Base-by-base conservation (phyloP, 2,797 vertebrate species). In the Chloroceryle amazona region DNA sequence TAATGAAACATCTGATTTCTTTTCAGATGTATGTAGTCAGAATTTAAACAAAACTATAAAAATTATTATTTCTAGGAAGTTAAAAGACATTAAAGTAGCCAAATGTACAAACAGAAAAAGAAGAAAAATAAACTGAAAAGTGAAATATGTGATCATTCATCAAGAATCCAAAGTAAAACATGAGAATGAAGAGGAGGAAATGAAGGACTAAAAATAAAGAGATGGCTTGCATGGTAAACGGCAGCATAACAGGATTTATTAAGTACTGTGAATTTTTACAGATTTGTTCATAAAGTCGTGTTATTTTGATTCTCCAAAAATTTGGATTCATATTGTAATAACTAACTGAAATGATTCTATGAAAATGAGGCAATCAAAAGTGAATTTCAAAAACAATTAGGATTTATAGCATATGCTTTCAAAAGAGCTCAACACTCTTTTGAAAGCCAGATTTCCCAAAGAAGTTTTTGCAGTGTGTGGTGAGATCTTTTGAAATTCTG, bases 71-170 rank as follows among this genome's bases (percentile, higher is more conserved):
- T 94, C 85, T 94, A 70, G 82, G 85, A 96, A 95, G 85, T 92
- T 87, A 76, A 71, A 87, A 87, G 86, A 72, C 83, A 72, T 85
- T 84, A n/a, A 94, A 90, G 52, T 97, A 95, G 85, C 85, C 93
- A 97, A 95, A 94, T 93, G 87, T 96, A 74, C 84, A 93, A 96
- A 95, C 78, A 91, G 72, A 86, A 87, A 82, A 91, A 49, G 52
- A 92, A 93, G 91, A 92, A 94, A 97, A 97, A 97, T 96, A 97
- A 96, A 91, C 93, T 74, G 80, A 92, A 93, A 97, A 90, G 42
- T 2, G 13, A 76, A 96, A 90, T 95, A 89, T 93, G 44, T 96
- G 91, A 94, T 96, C 93, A 86, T 89, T 78, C 94, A 92, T 92
- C 88, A 94, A 61, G 92, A 94, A 96, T 96, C 85, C 94, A 91